Base-by-base conservation (phyloP, 30 jellyfish, hydroid and myxozoan species). In the Aurelia sp. region DNA sequence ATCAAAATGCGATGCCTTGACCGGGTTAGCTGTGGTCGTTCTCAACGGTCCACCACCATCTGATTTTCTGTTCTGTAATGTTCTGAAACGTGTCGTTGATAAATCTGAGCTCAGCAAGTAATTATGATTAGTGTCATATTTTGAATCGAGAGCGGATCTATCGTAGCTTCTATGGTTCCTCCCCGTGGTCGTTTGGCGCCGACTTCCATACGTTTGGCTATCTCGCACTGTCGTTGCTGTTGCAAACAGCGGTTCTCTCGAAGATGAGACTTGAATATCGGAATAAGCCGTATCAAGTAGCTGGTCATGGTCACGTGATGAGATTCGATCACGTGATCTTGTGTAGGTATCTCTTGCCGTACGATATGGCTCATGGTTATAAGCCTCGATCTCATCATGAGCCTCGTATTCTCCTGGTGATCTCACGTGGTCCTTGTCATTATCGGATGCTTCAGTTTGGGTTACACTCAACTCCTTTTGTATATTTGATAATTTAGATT, bases 1-100 rank as follows among this genome's bases (percentile, higher is more conserved):
- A 59, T 76, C 86, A 27, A 76, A 76, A 76, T 76, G 86, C 76
- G 86, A 30, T 57, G 85, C 85, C 61, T 50, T 53, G n/a, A 55
- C 11, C 9, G 86, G 86, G 44, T 62, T 66, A 53, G 86, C 13
- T 0, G 52, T 21, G 33, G 74, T 21, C 11, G 74, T 64, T 21
- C 33, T 7, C 35, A 17, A 13, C 16, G 41, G 35, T 10, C 15
- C 74, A 21, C 41, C 19, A 0, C 41, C 62, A 69, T 69, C 79
- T 31, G 61, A 69, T 58, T 27, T 58, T 40, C 82, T 71, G 2
- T 53, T n/a, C 67, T 71, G 82, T 41, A 66, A 47, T 41, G 68
- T 44, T 48, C 30, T 40, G 12, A 71, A 44, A 11, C 82, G 82
- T 41, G 30, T 20, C 67, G 82, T 41, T 19, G 55, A 44, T 44